These are phyloP conservation scores for Coenobita brevimanus DNA, from an alignment of 1,140 invertebrate genomes.

Conservation along the genomic window DNA sequence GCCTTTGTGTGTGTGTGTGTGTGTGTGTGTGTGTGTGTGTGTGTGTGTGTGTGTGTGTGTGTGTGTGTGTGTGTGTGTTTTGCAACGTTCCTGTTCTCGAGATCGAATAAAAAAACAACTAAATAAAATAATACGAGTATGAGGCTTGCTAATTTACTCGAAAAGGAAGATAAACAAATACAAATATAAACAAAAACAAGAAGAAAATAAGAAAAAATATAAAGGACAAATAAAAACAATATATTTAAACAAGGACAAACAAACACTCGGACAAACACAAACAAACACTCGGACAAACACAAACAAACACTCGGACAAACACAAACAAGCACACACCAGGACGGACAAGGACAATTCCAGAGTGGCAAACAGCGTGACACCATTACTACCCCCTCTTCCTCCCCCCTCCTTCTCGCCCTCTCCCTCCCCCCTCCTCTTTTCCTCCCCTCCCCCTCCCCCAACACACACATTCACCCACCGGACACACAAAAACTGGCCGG, in stretches of 20 bases:
- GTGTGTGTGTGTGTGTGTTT: too few species aligned
- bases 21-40: too few species aligned
- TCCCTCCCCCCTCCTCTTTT: background rate
- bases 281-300: background rate
- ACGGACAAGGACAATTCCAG: too few species aligned
- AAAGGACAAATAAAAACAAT: background rate
- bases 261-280: background rate
- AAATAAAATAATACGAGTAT: too few species aligned
- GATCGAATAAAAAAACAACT: too few species aligned
- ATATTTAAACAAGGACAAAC: background rate
- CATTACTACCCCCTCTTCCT: constrained; percentile 23
- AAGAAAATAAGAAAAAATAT: background rate
- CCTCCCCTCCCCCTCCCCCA: background rate
- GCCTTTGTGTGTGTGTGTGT: too few species aligned
- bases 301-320: background rate
- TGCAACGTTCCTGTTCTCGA: too few species aligned
- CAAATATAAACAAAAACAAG: background rate
- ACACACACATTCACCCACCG: background rate
- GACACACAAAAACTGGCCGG: background rate
- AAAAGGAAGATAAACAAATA: background rate
- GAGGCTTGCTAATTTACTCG: background rate
- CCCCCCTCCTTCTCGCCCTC: background rate
- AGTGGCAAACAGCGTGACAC: constrained; percentile 28
- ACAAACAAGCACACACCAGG: background rate
- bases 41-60: too few species aligned